phyloP scores from a whole-genome alignment of 2,888 invertebrate genomes.

The Dryocosmus kuriphilus region DNA sequence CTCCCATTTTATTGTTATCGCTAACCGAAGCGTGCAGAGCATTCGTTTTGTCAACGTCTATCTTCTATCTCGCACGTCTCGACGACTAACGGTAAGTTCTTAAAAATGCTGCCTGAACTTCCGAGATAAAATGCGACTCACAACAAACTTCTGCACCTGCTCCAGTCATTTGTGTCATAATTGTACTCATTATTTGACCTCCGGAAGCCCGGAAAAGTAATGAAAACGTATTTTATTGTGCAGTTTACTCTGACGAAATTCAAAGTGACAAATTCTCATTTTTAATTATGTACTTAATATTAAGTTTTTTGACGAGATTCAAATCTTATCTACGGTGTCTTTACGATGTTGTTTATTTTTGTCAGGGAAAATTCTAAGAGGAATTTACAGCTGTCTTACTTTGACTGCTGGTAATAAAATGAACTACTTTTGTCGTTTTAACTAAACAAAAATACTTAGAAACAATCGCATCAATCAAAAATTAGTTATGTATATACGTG shows the following conservation, averaged over 20 bases:
- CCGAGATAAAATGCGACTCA: neutral
- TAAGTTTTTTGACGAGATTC: neutral
- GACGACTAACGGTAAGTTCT: slow-evolving; percentile 21
- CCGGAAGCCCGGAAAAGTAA: slow-evolving; percentile 16
- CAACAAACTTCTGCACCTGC: slow-evolving; percentile 16
- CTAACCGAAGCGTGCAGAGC: neutral
- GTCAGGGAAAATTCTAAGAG: neutral
- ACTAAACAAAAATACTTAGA: neutral
- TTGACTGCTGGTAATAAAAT: no score
- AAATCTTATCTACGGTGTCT: neutral
- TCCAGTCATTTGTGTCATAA: slow-evolving; percentile 32
- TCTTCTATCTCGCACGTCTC: slow-evolving; percentile 21
- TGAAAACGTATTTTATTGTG: slow-evolving; percentile 17
- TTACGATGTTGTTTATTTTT: neutral
- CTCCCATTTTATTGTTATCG: neutral
- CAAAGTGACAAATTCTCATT: neutral
- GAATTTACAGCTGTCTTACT: neutral
- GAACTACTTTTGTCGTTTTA: no score
- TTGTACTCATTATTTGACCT: slow-evolving; percentile 21
- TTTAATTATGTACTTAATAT: neutral
- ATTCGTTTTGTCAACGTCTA: slow-evolving; percentile 23
- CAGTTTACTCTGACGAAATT: neutral
- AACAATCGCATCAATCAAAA: neutral
- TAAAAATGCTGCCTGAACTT: slow-evolving; percentile 30
- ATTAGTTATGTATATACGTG: neutral